Evolutionary conservation across 2,113 vertebrate genomes (phyloP).

Genomic region (Tylochromis polylepis): DNA sequence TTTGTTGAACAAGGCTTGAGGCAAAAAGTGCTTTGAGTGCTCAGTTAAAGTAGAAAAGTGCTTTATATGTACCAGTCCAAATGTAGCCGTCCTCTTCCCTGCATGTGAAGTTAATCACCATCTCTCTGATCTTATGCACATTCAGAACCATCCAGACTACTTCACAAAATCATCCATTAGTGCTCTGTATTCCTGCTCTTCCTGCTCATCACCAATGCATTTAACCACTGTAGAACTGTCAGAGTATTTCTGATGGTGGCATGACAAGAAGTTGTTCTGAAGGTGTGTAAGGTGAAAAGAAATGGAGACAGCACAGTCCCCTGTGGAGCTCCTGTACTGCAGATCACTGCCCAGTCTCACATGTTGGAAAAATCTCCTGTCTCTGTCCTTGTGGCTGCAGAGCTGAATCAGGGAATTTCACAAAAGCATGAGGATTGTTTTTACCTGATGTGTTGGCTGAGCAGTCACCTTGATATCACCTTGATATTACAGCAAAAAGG

Average conservation of each 20-base stretch:
- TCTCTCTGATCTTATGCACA: not conserved
- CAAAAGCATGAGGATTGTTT: fast-evolving
- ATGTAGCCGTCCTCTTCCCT: not conserved
- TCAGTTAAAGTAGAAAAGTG: not conserved
- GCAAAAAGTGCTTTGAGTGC: not conserved
- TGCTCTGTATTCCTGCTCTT: not conserved
- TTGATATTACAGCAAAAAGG: not conserved
- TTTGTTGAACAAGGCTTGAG: not conserved
- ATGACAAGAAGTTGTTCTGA: not conserved
- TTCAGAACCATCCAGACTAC: not conserved
- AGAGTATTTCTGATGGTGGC: not conserved
- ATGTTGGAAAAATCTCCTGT: fast-evolving
- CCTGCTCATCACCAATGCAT: fast-evolving
- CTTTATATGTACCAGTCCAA: too few relatives aligned
- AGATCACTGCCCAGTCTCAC: not conserved
- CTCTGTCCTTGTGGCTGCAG: not conserved
- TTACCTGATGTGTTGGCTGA: not conserved
- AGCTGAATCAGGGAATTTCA: not conserved
- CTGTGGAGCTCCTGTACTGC: not conserved
- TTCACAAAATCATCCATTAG: not conserved
- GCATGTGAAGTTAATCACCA: not conserved
- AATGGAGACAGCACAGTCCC: not conserved
- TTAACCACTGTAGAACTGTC: not conserved
- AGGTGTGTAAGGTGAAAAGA: not conserved
- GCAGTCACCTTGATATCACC: not conserved